Base-by-base conservation (phyloP, 2,113 vertebrate species). In the Chlamydotis undulata region DNA sequence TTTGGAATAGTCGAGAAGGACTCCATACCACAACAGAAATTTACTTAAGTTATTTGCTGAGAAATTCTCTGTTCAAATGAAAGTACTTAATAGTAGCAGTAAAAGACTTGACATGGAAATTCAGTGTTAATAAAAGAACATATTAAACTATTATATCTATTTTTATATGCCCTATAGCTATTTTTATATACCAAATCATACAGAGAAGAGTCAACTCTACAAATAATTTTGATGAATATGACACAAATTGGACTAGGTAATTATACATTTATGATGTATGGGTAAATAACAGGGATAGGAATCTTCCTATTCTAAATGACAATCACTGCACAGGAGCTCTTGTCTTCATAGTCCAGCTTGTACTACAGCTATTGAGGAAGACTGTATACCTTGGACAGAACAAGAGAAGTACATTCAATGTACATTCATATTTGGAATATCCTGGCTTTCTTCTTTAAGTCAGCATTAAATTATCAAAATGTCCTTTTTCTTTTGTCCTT, bases 401-500 rank as follows among this genome's bases (percentile, higher is more conserved):
- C 1, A 61, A 47, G 24, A 61, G 18, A 73, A 80, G 22, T 13
- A 47, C 15, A 19, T 60, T 45, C 3, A 68, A n/a, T 37, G 4
- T 37, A 37, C 37, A 37, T 37, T 33, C 5, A 43, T 37, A 19
- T 84, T 83, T 69, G 6, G 31, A 63, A 67, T 45, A 45, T 35
- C 22, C 14, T 68, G 14, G 2, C 29, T 76, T 83, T 28, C 16
- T 86, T 71, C 28, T 53, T 80, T 71, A 63, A 83, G 70, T 2
- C 5, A 82, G 29, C 19, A 75, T 25, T 33, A 59, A 53, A 70
- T 59, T 50, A 64, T 10, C 5, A 43, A n/a, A 50, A 35, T 56
- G 4, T 26, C 2, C 8, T 50, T 55, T 23, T 59, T 12, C 8
- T 25, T 55, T 17, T 6, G 0, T 19, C 7, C 9, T 7, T 22